Base-by-base conservation (phyloP, 2,888 invertebrate species). In the Erebia epiphron region DNA sequence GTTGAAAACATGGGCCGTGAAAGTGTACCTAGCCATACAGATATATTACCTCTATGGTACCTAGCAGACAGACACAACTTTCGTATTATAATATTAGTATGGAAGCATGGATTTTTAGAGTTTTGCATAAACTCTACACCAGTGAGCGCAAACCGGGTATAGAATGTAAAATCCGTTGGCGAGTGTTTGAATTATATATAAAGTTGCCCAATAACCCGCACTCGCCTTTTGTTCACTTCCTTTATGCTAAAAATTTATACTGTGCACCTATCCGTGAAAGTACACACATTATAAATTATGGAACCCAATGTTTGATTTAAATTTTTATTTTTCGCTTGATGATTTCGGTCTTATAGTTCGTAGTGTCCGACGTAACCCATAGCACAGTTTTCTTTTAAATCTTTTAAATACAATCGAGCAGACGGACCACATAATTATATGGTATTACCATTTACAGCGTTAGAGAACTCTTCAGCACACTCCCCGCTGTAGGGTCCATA, bases 191-290 rank as follows among this genome's bases (percentile, higher is more conserved):
- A 77, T 82, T 81, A 84, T 80, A 79, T 79, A 76, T 78, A 77
- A 84, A 84, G 82, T 85, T 84, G 78, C 79, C 80, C 84, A 81
- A 82, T 84, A 81, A 81, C 76, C 76, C 73, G 80, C 82, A 81
- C 77, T 76, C 75, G 75, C 64, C 64, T 64, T 71, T 73, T 73
- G 75, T 73, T 72, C 70, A 14, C 57, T 41, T 14, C 61, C 62
- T 57, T 61, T 52, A 16, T 61, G 60, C 52, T 67, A 60, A 61
- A 67, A 67, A 67, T 67, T 50, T 61, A 61, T 67, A 67, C 67
- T 60, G 52, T 60, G 50, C 60, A 67, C 35, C 46, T 60, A 35
- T 67, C 26, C 46, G 57, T 57, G 43, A 67, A 43, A 46, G 62
- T 49, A 62, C 49, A 62, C 62, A 62, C 46, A 21, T 62, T 11